Evolutionary conservation across 2,888 invertebrate species (phyloP).

Genomic region (Tinea semifulvella): DNA sequence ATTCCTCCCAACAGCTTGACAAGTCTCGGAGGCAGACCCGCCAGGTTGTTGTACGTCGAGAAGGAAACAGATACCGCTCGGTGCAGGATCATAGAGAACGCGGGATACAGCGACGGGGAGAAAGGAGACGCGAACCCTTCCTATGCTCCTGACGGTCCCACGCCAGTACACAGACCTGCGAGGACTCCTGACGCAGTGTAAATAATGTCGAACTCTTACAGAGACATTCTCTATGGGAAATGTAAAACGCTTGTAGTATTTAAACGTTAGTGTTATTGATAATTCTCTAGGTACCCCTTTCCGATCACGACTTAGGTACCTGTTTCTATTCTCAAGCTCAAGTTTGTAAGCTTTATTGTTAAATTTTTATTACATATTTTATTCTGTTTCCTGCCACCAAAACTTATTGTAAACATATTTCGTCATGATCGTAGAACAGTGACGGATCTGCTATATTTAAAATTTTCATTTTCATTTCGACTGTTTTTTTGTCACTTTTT

Average conservation of each 20-base stretch:
- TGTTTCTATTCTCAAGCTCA: constrained; percentile 47
- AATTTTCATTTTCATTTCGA: no score
- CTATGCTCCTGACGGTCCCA: constrained; percentile 54
- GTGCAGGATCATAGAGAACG: constrained; percentile 61
- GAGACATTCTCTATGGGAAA: constrained; percentile 44
- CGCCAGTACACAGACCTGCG: constrained; percentile 45
- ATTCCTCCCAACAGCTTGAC: constrained; percentile 34
- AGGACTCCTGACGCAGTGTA: constrained; percentile 1
- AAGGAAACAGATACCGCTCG: constrained; percentile 42
- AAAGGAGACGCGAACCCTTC: constrained; percentile 49
- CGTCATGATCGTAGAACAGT: constrained; percentile 20
- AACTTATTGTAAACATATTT: constrained; percentile 37
- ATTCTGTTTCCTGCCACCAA: constrained; percentile 53
- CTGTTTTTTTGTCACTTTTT: constrained; percentile 33
- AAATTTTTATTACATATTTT: constrained; percentile 55
- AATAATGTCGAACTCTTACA: background rate
- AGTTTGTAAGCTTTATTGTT: constrained; percentile 64
- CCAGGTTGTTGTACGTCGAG: constrained; percentile 48
- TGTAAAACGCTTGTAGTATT: constrained; percentile 61
- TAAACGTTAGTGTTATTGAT: constrained; percentile 46
- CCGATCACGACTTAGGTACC: constrained; percentile 19
- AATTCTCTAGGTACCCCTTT: constrained; percentile 39
- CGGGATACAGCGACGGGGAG: constrained; percentile 53
- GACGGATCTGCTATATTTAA: no score
- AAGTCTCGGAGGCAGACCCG: constrained; percentile 47